Evolutionary conservation across 1,140 invertebrate genomes (phyloP).

Genomic region (Drosophila ohnishii): DNA sequence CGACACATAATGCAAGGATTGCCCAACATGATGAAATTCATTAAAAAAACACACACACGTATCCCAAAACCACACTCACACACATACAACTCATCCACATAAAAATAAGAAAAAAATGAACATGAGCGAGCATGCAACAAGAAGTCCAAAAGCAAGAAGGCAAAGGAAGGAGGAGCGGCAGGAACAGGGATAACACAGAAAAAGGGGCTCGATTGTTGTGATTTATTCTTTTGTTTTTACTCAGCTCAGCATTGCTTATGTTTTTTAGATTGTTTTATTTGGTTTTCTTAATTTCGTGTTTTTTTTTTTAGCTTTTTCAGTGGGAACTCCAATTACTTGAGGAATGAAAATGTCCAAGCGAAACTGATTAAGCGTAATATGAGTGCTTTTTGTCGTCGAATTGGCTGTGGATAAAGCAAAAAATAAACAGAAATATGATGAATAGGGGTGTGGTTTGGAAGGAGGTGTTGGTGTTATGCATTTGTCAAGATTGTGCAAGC

Average conservation of each 20-base stretch:
- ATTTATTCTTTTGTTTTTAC: slow-evolving; percentile 50
- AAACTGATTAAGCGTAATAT: slow-evolving; percentile 74
- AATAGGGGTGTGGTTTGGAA: neutral
- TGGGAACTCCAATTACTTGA: slow-evolving; percentile 65
- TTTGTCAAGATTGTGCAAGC: slow-evolving; percentile 6
- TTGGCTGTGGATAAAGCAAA: slow-evolving; percentile 29
- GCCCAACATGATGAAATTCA: slow-evolving; percentile 70
- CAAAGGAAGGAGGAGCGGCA: slow-evolving; percentile 3
- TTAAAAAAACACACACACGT: slow-evolving; percentile 15
- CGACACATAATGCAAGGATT: slow-evolving; percentile 60
- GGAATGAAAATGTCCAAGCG: slow-evolving; percentile 14
- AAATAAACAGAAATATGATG: slow-evolving; percentile 16
- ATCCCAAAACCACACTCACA: slow-evolving; percentile 5
- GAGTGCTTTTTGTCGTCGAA: slow-evolving; percentile 49
- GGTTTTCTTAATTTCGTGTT: slow-evolving; percentile 4
- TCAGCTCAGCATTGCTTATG: slow-evolving; percentile 37
- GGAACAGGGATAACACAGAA: slow-evolving; percentile 37
- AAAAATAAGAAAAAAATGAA: slow-evolving; percentile 43
- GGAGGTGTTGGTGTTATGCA: slow-evolving; percentile 3
- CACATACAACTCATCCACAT: neutral
- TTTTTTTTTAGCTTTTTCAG: slow-evolving; percentile 48
- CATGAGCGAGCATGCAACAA: slow-evolving; percentile 67
- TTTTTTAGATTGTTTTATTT: slow-evolving; percentile 37
- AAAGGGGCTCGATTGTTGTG: slow-evolving; percentile 73
- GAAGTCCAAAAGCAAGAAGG: slow-evolving; percentile 29